A percentile compares a stretch with the other conserved stretches of the same genome.
phyloP scores from a whole-genome alignment of 2,797 vertebrate species.

The Neosilurus mollespiculum region DNA sequence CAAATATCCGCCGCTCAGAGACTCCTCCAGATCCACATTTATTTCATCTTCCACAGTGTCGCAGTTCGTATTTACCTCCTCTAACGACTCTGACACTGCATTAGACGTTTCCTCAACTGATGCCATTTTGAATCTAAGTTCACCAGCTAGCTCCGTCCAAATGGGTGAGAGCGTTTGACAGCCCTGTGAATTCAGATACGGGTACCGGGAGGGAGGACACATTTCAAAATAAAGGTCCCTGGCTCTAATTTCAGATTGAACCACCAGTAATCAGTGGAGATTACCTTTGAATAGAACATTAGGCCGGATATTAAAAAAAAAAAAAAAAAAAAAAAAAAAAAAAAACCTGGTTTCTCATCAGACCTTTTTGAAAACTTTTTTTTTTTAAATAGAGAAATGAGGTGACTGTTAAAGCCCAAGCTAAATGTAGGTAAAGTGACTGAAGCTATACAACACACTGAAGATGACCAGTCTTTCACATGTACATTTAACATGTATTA shows the following conservation, averaged over 20 bases:
- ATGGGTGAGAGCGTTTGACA: neutral
- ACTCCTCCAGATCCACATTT: slow-evolving; percentile 48
- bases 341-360: too few species aligned
- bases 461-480: too few species aligned
- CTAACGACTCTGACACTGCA: slow-evolving; percentile 24
- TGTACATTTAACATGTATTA: too few species aligned
- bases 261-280: neutral
- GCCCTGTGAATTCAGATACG: neutral
- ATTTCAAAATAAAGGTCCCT: slow-evolving; percentile 9
- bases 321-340: too few species aligned
- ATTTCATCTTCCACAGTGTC: slow-evolving; percentile 38
- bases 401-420: too few species aligned
- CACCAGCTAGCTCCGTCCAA: neutral
- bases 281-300: neutral
- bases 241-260: too few species aligned
- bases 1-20: slow-evolving; percentile 46
- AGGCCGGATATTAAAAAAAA: too few species aligned
- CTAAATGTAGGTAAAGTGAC: too few species aligned
- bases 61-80: slow-evolving; percentile 26
- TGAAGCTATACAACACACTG: too few species aligned
- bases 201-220: too few species aligned
- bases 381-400: too few species aligned
- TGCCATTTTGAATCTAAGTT: slow-evolving; percentile 46
- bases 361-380: too few species aligned
- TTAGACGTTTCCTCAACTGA: slow-evolving; percentile 47